Evolutionary conservation across 1,140 invertebrate species (phyloP).

Genomic region (Bombus sylvicola): DNA sequence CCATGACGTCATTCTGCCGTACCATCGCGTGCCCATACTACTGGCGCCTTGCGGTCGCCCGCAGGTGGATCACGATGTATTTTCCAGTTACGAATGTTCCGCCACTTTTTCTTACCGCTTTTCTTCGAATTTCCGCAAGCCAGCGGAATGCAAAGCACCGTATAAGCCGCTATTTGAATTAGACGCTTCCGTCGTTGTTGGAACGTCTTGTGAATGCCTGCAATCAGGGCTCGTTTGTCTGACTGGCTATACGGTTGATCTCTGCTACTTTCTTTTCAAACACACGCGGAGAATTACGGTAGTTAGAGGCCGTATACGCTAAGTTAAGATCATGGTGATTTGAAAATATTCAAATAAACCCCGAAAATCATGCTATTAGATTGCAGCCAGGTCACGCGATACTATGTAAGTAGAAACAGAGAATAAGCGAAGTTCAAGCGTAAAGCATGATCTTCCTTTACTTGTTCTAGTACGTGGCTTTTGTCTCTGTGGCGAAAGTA

Average conservation of each 20-base stretch:
- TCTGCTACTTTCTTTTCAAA: not conserved
- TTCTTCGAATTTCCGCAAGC: not conserved
- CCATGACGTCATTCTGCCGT: conserved; percentile 72
- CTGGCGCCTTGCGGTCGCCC: conserved; percentile 73
- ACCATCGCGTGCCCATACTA: conserved; percentile 81
- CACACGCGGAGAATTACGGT: not conserved
- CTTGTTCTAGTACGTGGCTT: not conserved
- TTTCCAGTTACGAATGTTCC: conserved; percentile 48
- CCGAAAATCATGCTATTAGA: not conserved
- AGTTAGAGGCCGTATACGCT: not conserved
- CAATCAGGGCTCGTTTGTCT: not conserved
- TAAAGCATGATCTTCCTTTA: not conserved
- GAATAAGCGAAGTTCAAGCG: too few relatives aligned
- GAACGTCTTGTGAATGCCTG: not conserved
- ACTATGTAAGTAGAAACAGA: not conserved
- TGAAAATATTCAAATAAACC: not conserved
- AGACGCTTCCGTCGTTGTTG: not conserved
- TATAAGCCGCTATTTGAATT: not conserved
- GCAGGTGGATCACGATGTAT: conserved; percentile 66
- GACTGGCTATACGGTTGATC: not conserved
- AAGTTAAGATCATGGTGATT: not conserved
- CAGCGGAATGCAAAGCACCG: not conserved
- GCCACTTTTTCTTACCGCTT: conserved; percentile 8
- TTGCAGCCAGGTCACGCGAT: not conserved
- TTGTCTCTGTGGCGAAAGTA: not conserved